Conservation (phyloP, 2,113 vertebrate species). For the Leptodactylus fuscus region DNA sequence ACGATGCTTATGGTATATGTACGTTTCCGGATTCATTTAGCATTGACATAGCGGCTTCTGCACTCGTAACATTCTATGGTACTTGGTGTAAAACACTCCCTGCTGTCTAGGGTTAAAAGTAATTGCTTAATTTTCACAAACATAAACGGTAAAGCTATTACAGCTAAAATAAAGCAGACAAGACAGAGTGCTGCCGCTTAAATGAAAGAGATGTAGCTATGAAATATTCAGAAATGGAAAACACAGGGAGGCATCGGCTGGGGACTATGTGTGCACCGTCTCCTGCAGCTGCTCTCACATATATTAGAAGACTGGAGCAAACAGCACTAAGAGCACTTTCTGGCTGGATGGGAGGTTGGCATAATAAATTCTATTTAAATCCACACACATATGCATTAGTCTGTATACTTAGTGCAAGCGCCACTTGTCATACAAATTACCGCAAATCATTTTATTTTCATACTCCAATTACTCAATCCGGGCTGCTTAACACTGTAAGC, state of each 20-base stretch:
- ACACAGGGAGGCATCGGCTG: slow-evolving; percentile 18
- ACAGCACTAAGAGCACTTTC: not conserved
- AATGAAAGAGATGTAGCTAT: slow-evolving; percentile 17
- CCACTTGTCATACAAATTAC: slow-evolving; percentile 8
- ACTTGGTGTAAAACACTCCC: not conserved
- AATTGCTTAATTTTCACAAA: not conserved
- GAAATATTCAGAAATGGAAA: slow-evolving; percentile 39
- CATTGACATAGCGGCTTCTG: not conserved
- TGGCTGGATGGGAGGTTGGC: not conserved
- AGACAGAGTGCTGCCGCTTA: not conserved
- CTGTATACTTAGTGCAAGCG: not conserved
- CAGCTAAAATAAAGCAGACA: not conserved
- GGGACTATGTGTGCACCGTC: not conserved
- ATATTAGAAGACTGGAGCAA: slow-evolving; percentile 11
- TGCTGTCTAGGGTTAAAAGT: not conserved
- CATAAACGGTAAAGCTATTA: not conserved
- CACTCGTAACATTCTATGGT: not conserved
- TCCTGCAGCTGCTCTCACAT: slow-evolving; percentile 20
- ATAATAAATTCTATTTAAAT: slow-evolving; percentile 22
- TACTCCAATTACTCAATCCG: not conserved
- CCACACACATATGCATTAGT: slow-evolving; percentile 24
- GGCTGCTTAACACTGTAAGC: too few species aligned
- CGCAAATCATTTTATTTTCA: not conserved
- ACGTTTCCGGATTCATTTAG: not conserved
- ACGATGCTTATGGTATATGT: too few species aligned